Base-by-base conservation (phyloP, 2,888 invertebrate genomes). In the Diaperis boleti region DNA sequence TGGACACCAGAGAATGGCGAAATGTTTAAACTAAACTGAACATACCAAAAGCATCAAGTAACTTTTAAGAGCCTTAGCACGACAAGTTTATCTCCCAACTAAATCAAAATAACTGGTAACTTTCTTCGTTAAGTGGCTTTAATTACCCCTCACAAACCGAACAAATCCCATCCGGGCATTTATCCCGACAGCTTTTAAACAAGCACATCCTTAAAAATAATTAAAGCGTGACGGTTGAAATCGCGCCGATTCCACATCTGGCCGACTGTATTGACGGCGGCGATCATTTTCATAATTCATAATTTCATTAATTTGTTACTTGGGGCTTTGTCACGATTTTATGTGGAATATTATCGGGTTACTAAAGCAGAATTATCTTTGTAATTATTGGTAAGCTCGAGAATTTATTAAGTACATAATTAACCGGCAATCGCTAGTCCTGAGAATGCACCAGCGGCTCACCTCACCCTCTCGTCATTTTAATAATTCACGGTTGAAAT, bases 261-360 rank as follows among this genome's bases (percentile, higher is more conserved):
- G 73, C 52, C 74, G 69, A 70, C 74, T 79, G 72, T 73, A 77
- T 75, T 75, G 76, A 77, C 77, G 77, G 75, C 74, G 75, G 81
- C 80, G 80, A 82, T 82, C 82, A 81, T 82, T 82, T 82, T 82
- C 82, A 82, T 82, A 82, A 82, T 82, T 82, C 81, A 80, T 82
- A 82, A 82, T 82, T 82, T 82, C 82, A 82, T 82, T 82, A 82
- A 82, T 82, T 82, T 81, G 81, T 82, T 80, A 82, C 82, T 82
- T 71, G 78, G 71, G 82, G 82, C 82, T 80, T 81, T 81, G 82
- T 82, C 82, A 82, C 82, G 82, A 82, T 80, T 82, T 81, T 80
- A 80, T 81, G 81, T 78, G 76, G 80, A 79, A 81, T 81, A 81
- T 81, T 81, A 81, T 81, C 80, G 74, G 79, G 79, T 81, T 79